Evolutionary conservation across 2,113 vertebrate species (phyloP), one percentile per base, ranked within the genome.

Genomic region (Ptychochromis oligacanthus): DNA sequence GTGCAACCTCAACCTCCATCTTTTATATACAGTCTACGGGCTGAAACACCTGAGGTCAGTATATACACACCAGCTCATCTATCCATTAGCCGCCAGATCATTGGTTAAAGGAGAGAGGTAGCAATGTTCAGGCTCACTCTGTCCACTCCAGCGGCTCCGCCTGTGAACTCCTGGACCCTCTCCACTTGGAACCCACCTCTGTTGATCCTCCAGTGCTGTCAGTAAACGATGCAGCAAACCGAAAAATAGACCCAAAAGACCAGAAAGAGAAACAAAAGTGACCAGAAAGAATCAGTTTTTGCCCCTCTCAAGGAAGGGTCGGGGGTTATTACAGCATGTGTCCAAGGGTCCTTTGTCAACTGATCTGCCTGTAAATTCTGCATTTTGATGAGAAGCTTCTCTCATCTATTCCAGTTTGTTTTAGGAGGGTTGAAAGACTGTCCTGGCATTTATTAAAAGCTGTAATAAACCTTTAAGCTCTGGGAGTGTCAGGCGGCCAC

Each of bases 341-440:
- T 24, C 60, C 60, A n/a, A 22, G n/a, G 60, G 20, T 38, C n/a
- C 7, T 17, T 17, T 7, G 15, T 49, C 14, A 15, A 17, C 43
- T 49, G 43, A 40, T 40, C 9, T 38, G 38, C 38, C 38, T 3
- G 3, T 40, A 40, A 40, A 40, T 40, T 40, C 36, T 43, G 36
- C 24, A 65, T 24, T 43, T 13, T 65, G 40, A 43, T 17, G 22
- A 65, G 24, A 43, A 65, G 22, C 1, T 38, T 43, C 36, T 36
- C n/a, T 65, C 62, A 6, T 65, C 62, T 24, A 36, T 36, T 43
- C 36, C 62, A 65, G 62, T 24, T 65, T 65, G n/a, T 65, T 65
- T 13, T 13, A 3, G 4, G 40, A 43, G 40, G 40, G 12, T 1
- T 65, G 6, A 24, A n/a, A 65, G 62, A 65, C 62, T 0, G 2